phyloP scores from a whole-genome alignment of 2,888 invertebrate species.

The Agrochola circellaris region DNA sequence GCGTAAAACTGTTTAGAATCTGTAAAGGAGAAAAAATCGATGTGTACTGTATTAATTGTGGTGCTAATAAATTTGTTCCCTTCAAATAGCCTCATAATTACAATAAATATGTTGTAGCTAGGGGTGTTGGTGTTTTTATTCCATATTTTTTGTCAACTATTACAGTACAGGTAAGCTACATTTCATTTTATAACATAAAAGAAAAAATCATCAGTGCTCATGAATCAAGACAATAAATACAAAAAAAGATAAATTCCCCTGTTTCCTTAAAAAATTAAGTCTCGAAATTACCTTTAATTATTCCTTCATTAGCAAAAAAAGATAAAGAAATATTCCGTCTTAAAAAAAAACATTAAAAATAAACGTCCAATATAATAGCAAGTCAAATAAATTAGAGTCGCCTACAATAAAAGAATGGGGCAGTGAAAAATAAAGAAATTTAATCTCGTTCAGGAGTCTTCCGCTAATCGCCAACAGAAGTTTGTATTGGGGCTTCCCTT shows the following conservation, averaged over 20 bases:
- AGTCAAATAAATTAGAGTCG: constrained; percentile 75
- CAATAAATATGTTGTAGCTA: neutral
- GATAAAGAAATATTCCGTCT: constrained; percentile 51
- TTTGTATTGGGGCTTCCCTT: constrained; percentile 70
- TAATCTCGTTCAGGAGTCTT: constrained; percentile 75
- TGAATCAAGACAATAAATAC: constrained; percentile 16
- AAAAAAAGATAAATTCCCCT: constrained; percentile 34
- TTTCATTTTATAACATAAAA: neutral
- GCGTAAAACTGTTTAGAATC: too few relatives aligned
- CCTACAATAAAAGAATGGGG: constrained; percentile 69
- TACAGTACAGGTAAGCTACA: neutral
- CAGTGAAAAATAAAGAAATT: constrained; percentile 77
- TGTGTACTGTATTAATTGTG: too few relatives aligned
- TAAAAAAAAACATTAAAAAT: constrained; percentile 61
- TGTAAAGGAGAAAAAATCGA: too few relatives aligned
- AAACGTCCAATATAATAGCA: constrained; percentile 69
- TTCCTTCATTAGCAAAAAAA: constrained; percentile 56
- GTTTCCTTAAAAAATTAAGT: constrained; percentile 33
- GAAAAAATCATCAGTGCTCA: neutral
- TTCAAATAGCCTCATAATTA: too few relatives aligned
- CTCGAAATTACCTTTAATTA: constrained; percentile 52
- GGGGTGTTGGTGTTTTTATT: too few relatives aligned
- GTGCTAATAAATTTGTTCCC: too few relatives aligned
- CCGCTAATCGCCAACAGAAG: constrained; percentile 77
- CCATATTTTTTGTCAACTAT: too few relatives aligned